Percentiles rank a stretch among this genome's conserved stretches.
Evolutionary conservation across 1,140 invertebrate genomes (phyloP).

Genomic region (Samia ricini): DNA sequence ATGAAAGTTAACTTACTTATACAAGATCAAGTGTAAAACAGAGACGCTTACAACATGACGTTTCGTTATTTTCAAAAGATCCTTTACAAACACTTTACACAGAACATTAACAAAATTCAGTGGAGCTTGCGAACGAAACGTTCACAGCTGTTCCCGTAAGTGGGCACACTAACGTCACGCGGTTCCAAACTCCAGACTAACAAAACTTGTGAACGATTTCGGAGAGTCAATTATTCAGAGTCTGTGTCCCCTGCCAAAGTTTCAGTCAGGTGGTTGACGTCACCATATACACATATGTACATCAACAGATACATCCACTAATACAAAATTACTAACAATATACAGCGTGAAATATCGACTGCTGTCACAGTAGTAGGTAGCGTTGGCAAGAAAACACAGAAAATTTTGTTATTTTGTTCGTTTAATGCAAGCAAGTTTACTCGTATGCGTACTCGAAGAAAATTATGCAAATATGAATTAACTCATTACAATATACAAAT

Average conservation of each 20-base stretch:
- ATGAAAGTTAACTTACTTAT: background rate
- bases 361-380: slow-evolving; percentile 10
- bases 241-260: slow-evolving; percentile 68
- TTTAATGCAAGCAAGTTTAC: background rate
- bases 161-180: slow-evolving; percentile 39
- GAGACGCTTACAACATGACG: background rate
- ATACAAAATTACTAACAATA: slow-evolving; percentile 32
- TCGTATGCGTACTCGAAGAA: background rate
- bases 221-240: slow-evolving; percentile 61
- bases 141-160: slow-evolving; percentile 16
- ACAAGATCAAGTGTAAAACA: background rate
- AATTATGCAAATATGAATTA: no score
- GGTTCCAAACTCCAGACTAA: slow-evolving; percentile 63
- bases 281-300: slow-evolving; percentile 49
- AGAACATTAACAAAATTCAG: slow-evolving; percentile 6
- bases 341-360: slow-evolving; percentile 31
- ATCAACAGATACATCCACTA: slow-evolving; percentile 41
- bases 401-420: background rate
- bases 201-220: slow-evolving; percentile 57
- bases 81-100: background rate
- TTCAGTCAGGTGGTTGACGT: slow-evolving; percentile 66
- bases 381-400: slow-evolving; percentile 18
- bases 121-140: slow-evolving; percentile 17
- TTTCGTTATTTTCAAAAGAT: background rate
- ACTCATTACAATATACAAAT: background rate